phyloP scores from a whole-genome alignment of 2,113 vertebrate species.

The Origma solitaria region DNA sequence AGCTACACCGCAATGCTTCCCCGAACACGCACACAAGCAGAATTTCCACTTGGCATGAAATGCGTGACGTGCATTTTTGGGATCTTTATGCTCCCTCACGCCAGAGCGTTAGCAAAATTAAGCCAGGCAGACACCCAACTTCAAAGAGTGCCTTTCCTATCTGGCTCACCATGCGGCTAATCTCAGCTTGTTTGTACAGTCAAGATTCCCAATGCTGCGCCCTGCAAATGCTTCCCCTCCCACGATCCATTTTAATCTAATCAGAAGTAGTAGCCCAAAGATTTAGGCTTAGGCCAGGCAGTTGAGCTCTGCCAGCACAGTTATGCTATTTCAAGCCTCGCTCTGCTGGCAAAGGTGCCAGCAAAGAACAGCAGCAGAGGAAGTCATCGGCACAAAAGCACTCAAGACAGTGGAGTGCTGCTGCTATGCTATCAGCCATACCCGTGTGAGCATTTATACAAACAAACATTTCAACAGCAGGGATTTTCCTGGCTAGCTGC shows the following conservation, averaged over 20 bases:
- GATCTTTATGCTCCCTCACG: background rate
- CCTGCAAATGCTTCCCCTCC: background rate
- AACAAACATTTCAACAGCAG: background rate
- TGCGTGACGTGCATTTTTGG: rapidly evolving
- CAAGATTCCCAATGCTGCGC: background rate
- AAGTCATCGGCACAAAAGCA: background rate
- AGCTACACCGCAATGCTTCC: background rate
- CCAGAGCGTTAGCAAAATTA: background rate
- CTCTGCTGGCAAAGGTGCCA: background rate
- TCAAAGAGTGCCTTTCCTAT: conserved; percentile 19
- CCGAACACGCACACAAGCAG: background rate
- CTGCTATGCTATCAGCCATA: background rate
- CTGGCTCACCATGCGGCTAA: background rate
- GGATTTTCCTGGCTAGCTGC: background rate
- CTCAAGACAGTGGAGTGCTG: background rate
- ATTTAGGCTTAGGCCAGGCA: background rate
- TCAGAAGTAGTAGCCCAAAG: conserved; percentile 18
- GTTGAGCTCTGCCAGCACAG: background rate
- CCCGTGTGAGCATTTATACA: background rate
- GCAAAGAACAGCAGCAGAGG: background rate
- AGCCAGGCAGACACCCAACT: conserved; percentile 2
- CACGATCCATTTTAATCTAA: conserved; percentile 38
- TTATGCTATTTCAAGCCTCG: background rate
- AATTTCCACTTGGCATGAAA: conserved; percentile 1
- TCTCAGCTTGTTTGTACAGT: conserved; percentile 35